phyloP scores from a whole-genome alignment of 2,888 invertebrate genomes.

The Meta bourneti region DNA sequence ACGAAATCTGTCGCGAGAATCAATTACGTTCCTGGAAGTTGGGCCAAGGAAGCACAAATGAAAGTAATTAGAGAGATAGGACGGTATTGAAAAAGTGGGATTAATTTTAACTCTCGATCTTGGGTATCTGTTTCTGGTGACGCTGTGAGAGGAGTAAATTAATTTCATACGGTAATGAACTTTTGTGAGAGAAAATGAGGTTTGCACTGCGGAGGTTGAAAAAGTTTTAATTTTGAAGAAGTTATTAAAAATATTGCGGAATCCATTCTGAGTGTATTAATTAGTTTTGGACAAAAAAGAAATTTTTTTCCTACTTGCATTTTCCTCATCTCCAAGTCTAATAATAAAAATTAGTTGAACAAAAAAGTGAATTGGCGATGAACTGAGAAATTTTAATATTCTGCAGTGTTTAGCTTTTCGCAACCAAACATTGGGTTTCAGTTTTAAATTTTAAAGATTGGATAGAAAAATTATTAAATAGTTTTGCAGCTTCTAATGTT shows the following conservation, averaged over 20 bases:
- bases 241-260: background rate
- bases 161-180: background rate
- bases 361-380: too few relatives aligned
- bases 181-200: background rate
- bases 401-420: too few relatives aligned
- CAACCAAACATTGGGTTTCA: too few relatives aligned
- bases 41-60: slow-evolving; percentile 2
- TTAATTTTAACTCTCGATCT: background rate
- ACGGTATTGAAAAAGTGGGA: background rate
- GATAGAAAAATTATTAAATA: too few relatives aligned
- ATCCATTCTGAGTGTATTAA: background rate
- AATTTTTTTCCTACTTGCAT: too few relatives aligned
- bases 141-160: background rate
- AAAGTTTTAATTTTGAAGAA: too few relatives aligned
- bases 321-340: too few relatives aligned
- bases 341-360: too few relatives aligned
- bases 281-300: background rate
- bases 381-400: too few relatives aligned
- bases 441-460: too few relatives aligned
- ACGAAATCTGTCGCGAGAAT: slow-evolving; percentile 16
- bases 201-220: background rate
- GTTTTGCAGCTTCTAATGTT: too few relatives aligned
- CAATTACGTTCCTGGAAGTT: background rate
- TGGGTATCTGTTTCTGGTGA: background rate
- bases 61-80: slow-evolving; percentile 13